phyloP scores from a whole-genome alignment of 2,797 vertebrate species.

The Parauchenoglanis punctatus region DNA sequence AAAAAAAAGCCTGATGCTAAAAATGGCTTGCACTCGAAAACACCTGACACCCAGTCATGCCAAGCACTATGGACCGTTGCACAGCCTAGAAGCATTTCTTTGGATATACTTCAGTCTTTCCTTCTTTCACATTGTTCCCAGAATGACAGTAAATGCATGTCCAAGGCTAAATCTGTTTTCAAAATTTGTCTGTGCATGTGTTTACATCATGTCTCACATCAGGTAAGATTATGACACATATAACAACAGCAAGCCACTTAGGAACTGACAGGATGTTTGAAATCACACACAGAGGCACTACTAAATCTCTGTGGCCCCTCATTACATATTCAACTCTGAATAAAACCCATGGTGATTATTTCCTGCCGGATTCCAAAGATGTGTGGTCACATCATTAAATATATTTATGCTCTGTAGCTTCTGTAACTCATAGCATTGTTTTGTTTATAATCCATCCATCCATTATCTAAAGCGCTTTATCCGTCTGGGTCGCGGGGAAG shows the following conservation, averaged over 20 bases:
- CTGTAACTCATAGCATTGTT: neutral
- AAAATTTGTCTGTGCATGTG: neutral
- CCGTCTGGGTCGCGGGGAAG: too few relatives aligned
- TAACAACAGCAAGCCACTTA: neutral
- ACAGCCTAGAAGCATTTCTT: neutral
- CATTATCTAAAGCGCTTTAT: too few relatives aligned
- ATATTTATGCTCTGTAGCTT: neutral
- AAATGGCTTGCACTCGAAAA: neutral
- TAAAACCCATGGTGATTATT: neutral
- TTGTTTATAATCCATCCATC: neutral
- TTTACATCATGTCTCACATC: neutral
- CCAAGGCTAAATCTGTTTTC: slow-evolving; percentile 2
- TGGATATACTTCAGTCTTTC: neutral
- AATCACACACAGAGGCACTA: neutral
- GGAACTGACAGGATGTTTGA: neutral
- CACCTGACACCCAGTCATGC: neutral
- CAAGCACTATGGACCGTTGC: neutral
- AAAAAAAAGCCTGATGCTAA: neutral
- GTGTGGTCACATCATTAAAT: neutral
- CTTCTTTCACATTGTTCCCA: too few relatives aligned
- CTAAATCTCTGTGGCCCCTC: neutral
- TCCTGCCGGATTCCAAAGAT: neutral
- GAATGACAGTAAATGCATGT: neutral
- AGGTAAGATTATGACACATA: neutral
- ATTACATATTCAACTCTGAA: neutral